phyloP scores from a whole-genome alignment of 1,140 invertebrate genomes.

The Drosophila kanapiae region DNA sequence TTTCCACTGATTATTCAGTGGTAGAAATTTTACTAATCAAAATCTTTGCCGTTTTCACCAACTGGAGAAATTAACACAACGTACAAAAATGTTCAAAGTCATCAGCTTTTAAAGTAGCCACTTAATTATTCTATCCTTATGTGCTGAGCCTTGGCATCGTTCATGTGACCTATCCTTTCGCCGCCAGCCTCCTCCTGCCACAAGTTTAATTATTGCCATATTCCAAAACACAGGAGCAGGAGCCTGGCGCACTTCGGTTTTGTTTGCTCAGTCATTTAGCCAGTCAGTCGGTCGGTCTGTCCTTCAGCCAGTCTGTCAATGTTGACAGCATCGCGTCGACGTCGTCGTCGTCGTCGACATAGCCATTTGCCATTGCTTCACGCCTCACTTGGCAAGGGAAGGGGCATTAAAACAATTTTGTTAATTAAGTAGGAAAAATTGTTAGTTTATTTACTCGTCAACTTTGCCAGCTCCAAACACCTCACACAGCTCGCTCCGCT shows the following conservation, averaged over 20 bases:
- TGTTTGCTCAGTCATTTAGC: conserved; percentile 78
- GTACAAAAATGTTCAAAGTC: not conserved
- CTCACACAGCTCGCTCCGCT: conserved; percentile 23
- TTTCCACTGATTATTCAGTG: too few species aligned
- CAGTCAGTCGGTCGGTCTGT: conserved; percentile 31
- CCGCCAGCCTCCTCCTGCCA: conserved; percentile 6
- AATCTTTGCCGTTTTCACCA: not conserved
- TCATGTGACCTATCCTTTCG: conserved; percentile 25
- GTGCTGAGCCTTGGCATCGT: not conserved
- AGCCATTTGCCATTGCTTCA: conserved; percentile 33
- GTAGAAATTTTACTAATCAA: not conserved
- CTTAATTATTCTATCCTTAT: not conserved
- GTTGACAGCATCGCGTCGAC: conserved; percentile 53
- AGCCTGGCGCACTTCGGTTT: conserved; percentile 29
- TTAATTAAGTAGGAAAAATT: conserved; percentile 84
- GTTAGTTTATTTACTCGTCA: conserved; percentile 82
- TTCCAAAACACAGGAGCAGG: conserved; percentile 17
- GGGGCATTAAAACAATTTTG: conserved; percentile 82
- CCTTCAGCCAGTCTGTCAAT: conserved; percentile 59
- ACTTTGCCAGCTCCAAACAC: conserved; percentile 69
- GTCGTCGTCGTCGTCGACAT: conserved; percentile 9
- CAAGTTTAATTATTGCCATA: conserved; percentile 74
- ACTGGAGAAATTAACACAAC: not conserved
- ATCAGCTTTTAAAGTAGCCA: too few species aligned
- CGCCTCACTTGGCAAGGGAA: conserved; percentile 62